A percentile compares a stretch with the other conserved stretches of the same genome.
phyloP scores from a whole-genome alignment of 2,888 invertebrate species.

The Lumbricus terrestris region DNA sequence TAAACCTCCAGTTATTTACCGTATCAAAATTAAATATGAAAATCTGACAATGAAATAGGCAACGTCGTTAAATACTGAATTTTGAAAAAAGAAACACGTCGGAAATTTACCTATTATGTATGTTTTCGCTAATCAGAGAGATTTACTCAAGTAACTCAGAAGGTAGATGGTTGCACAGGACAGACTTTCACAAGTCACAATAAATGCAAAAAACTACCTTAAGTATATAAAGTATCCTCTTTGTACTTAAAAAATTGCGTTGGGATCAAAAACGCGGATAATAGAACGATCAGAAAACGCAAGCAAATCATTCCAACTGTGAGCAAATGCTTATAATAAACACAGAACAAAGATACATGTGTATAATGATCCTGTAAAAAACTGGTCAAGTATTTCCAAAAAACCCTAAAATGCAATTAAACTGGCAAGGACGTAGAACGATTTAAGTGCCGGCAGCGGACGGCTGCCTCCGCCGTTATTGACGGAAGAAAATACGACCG shows the following conservation, averaged over 20 bases:
- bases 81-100: neutral
- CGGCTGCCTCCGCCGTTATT: neutral
- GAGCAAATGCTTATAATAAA: conserved; percentile 4
- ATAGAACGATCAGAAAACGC: neutral
- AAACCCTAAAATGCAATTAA: neutral
- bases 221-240: neutral
- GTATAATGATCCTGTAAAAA: neutral
- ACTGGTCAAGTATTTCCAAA: conserved; percentile 15
- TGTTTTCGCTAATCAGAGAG: neutral
- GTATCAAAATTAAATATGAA: conserved; percentile 3
- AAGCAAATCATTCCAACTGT: neutral
- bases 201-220: neutral
- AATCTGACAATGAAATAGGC: neutral
- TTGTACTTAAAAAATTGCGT: neutral
- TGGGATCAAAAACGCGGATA: neutral
- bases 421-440: neutral
- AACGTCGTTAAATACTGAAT: conserved; percentile 3
- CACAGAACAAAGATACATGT: neutral
- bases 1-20: neutral
- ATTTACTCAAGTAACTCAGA: neutral
- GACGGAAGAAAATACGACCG: no score
- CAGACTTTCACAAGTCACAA: neutral
- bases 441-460: neutral
- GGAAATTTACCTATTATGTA: neutral
- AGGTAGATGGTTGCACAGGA: neutral